Conservation (phyloP, 2,797 vertebrate genomes). For the Diplodus puntazzo region DNA sequence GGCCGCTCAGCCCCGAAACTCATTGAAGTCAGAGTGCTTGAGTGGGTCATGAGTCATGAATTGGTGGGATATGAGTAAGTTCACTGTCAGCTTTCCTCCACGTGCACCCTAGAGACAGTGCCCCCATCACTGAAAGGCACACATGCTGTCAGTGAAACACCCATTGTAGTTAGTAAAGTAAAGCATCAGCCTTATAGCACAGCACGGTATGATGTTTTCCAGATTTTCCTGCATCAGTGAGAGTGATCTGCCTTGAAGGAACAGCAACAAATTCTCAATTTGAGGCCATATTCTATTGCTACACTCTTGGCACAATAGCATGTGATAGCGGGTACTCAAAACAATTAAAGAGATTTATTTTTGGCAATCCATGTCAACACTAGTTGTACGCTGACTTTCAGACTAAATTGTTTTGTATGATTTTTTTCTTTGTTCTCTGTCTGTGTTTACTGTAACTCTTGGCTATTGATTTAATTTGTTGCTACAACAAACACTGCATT, state of each 20-base stretch:
- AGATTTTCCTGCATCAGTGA: slow-evolving; percentile 26
- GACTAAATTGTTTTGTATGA: slow-evolving; percentile 11
- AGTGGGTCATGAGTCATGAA: slow-evolving; percentile 67
- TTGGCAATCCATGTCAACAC: neutral
- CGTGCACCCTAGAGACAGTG: slow-evolving; percentile 37
- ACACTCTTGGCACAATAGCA: neutral
- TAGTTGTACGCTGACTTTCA: neutral
- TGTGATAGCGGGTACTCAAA: neutral
- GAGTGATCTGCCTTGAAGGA: neutral
- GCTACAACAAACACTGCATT: slow-evolving; percentile 42
- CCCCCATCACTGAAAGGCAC: slow-evolving; percentile 45
- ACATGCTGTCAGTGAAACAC: slow-evolving; percentile 38
- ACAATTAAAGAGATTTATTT: neutral
- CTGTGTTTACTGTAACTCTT: slow-evolving; percentile 22
- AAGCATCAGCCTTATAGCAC: slow-evolving; percentile 34
- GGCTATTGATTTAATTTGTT: slow-evolving; percentile 55
- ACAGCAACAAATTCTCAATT: neutral
- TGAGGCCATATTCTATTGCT: neutral
- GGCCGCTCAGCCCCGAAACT: slow-evolving; percentile 45
- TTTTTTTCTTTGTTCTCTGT: slow-evolving; percentile 21
- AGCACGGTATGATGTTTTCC: neutral
- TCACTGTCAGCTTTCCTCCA: slow-evolving; percentile 53
- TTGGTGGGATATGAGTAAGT: slow-evolving; percentile 52
- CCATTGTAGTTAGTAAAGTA: slow-evolving; percentile 33
- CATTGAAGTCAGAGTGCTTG: slow-evolving; percentile 38